Evolutionary conservation across 2,888 invertebrate species (phyloP), one percentile per base, ranked within the genome.

Genomic region (Ochropacha duplaris): DNA sequence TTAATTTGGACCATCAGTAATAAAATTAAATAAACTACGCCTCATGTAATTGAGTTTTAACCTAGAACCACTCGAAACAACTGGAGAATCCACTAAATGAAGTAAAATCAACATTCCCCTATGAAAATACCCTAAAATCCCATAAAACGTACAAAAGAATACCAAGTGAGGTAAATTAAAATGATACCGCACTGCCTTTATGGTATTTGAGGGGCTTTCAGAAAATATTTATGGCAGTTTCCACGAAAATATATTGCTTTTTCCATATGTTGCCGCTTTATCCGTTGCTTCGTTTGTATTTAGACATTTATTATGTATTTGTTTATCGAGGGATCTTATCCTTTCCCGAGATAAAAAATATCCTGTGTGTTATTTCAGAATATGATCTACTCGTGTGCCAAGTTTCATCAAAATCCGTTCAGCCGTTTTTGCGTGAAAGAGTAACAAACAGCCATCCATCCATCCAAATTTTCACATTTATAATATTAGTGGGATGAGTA

Each of bases 161-260:
- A 14, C 22, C 31, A 19, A 31, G 31, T 2, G 31, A 34, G 52
- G 44, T 19, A 58, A 58, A 50, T 54, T 54, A 54, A 54, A 39
- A n/a, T 1, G 36, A 54, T 54, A 6, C 28, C 9, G 9, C 28
- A n/a, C 39, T 24, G 24, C 4, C 54, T 5, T 14, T n/a, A 54
- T 26, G 24, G 12, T 36, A 54, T 54, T 19, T 44, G 34, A 28
- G 54, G 16, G 26, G 31, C 14, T 22, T 50, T 54, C 54, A 56
- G 56, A 54, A 59, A 59, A 57, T 59, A 59, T 59, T 56, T 55
- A 59, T 59, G 55, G 11, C 31, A 51, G 14, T 28, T 55, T 28
- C 19, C 55, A 55, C 49, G 36, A n/a, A 50, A 26, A 44, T 51
- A 39, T 22, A 22, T 31, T 44, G 44, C 44, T 19, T 1, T 44